phyloP scores from a whole-genome alignment of 2,113 vertebrate species.

The Oreochromis niloticus region DNA sequence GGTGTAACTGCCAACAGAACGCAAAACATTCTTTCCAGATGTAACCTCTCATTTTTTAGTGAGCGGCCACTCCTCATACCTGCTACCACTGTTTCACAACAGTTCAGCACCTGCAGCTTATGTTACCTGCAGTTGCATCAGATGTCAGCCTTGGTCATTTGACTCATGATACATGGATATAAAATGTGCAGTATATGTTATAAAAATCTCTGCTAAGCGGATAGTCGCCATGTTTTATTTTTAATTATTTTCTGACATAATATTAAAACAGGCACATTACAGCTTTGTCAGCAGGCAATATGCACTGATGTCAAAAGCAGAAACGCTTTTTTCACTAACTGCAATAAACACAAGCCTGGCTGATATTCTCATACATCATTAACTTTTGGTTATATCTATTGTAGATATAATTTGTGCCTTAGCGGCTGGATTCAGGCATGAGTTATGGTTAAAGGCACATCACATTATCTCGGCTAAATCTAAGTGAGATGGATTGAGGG shows the following conservation, averaged over 20 bases:
- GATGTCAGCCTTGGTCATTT: not conserved
- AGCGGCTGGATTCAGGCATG: not conserved
- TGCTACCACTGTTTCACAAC: not conserved
- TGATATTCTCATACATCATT: not conserved
- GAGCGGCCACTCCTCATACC: not conserved
- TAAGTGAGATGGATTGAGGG: not conserved
- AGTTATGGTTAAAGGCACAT: not conserved
- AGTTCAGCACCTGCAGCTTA: not conserved
- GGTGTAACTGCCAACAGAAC: not conserved
- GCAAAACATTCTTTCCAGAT: not conserved
- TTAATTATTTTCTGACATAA: not conserved
- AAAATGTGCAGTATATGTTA: not conserved
- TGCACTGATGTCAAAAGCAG: not conserved
- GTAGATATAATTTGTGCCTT: not conserved
- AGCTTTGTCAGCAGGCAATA: not conserved
- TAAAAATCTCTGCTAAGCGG: not conserved
- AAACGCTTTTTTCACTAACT: not conserved
- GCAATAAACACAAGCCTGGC: not conserved
- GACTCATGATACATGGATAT: not conserved
- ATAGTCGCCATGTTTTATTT: not conserved
- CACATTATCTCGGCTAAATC: not conserved
- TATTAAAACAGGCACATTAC: not conserved
- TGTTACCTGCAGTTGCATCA: conserved; percentile 33
- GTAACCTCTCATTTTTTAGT: not conserved
- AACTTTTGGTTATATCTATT: not conserved